A percentile compares a stretch with the other conserved stretches of the same genome.
Evolutionary conservation across 2,797 vertebrate species (phyloP).

Genomic region (Novumbra hubbsi): DNA sequence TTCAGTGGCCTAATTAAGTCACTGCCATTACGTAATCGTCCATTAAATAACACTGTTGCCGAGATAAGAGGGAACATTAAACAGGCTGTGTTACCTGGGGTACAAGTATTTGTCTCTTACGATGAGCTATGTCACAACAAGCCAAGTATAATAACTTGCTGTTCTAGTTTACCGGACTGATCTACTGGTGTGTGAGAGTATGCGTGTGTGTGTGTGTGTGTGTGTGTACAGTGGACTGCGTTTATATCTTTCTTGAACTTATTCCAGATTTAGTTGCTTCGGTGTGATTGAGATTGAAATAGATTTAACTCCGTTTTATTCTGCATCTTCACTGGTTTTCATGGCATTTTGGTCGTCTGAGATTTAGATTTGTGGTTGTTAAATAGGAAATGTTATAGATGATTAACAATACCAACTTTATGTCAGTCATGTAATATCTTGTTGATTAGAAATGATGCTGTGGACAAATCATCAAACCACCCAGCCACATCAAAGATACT

Average conservation of each 20-base stretch:
- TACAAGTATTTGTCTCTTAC: neutral
- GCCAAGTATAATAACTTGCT: neutral
- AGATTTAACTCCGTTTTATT: no score
- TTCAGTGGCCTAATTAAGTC: slow-evolving; percentile 67
- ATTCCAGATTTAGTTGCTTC: no score
- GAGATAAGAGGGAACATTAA: slow-evolving; percentile 30
- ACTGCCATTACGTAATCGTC: slow-evolving; percentile 53
- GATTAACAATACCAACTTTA: no score
- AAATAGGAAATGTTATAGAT: no score
- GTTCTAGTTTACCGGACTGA: neutral
- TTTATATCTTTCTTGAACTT: no score
- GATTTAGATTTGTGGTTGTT: no score
- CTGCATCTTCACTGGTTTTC: no score
- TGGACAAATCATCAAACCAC: no score
- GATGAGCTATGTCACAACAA: neutral
- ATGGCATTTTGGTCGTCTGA: no score
- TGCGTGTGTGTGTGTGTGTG: neutral
- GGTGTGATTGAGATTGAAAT: neutral
- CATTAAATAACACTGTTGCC: slow-evolving; percentile 56
- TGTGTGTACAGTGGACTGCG: neutral
- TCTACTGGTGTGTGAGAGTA: neutral
- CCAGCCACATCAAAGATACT: no score
- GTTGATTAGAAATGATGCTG: no score
- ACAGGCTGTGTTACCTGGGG: slow-evolving; percentile 11
- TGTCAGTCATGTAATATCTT: no score